Conservation (phyloP, 92 coral and sea anemone species). For the Zoanthus solanderi region DNA sequence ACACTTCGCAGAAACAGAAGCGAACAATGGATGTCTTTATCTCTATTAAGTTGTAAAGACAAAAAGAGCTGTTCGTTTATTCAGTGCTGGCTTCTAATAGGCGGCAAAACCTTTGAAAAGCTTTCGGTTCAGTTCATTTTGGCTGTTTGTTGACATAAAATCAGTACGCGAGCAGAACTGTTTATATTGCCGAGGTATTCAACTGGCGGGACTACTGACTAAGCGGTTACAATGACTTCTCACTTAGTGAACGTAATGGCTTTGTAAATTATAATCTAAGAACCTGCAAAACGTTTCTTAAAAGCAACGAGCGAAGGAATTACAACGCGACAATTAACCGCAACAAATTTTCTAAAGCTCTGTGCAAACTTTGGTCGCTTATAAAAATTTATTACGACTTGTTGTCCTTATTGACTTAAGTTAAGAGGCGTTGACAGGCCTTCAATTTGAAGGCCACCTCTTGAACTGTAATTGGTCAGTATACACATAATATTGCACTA, state of each 20-base stretch:
- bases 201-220: background rate
- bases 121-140: slow-evolving; percentile 19
- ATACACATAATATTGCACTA: slow-evolving; percentile 29
- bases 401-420: slow-evolving; percentile 30
- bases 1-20: slow-evolving; percentile 28
- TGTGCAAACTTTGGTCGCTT: slow-evolving; percentile 26
- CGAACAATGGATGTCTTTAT: slow-evolving; percentile 14
- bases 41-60: slow-evolving; percentile 18
- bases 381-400: slow-evolving; percentile 26
- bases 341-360: background rate
- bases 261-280: background rate
- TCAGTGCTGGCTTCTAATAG: background rate
- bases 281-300: background rate
- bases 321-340: background rate
- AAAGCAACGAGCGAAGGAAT: background rate
- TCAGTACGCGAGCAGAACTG: background rate
- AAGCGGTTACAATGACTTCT: background rate
- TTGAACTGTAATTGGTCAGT: slow-evolving; percentile 44
- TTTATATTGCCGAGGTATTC: background rate
- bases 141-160: slow-evolving; percentile 5
- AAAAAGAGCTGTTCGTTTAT: slow-evolving; percentile 22
- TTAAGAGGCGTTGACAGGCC: slow-evolving; percentile 36
- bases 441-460: slow-evolving; percentile 22
- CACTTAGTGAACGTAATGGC: background rate
- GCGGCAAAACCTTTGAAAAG: slow-evolving; percentile 36